phyloP scores from a whole-genome alignment of 2,888 invertebrate genomes.

The Bibio marci region DNA sequence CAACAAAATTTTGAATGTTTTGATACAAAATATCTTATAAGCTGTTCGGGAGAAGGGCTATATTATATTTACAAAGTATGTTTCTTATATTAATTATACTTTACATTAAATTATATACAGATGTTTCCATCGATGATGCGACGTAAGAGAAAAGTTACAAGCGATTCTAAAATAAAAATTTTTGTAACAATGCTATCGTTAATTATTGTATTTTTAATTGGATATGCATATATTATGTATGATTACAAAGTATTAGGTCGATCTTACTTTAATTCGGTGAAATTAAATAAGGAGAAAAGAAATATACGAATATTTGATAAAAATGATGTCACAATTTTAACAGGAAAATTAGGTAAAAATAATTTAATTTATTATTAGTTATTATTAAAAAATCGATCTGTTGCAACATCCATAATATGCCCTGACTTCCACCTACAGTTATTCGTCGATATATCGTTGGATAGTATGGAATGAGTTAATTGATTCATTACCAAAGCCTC shows the following conservation, averaged over 20 bases:
- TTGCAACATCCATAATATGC: too few relatives aligned
- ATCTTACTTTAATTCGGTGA: conserved; percentile 67
- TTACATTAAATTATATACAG: conserved; percentile 31
- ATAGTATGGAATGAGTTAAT: too few relatives aligned
- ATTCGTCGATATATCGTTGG: too few relatives aligned
- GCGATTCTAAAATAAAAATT: conserved; percentile 62
- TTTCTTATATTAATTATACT: too few relatives aligned
- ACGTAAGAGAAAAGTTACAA: conserved; percentile 45
- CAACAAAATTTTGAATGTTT: too few relatives aligned
- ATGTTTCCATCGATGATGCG: conserved; percentile 55
- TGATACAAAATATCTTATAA: too few relatives aligned
- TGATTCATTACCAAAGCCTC: too few relatives aligned
- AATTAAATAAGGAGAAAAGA: conserved; percentile 64
- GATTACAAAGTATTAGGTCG: conserved; percentile 65
- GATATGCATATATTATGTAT: conserved; percentile 69
- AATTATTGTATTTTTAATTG: conserved; percentile 60
- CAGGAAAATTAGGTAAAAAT: conserved; percentile 40
- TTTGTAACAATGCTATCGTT: conserved; percentile 69
- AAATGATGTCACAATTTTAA: conserved; percentile 51
- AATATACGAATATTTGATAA: conserved; percentile 53
- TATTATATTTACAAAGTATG: too few relatives aligned
- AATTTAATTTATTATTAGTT: too few relatives aligned
- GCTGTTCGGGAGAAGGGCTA: too few relatives aligned
- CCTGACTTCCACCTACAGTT: too few relatives aligned
- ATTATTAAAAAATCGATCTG: too few relatives aligned